phyloP scores from a whole-genome alignment of 2,113 vertebrate genomes.

The Nesogale talazaci region DNA sequence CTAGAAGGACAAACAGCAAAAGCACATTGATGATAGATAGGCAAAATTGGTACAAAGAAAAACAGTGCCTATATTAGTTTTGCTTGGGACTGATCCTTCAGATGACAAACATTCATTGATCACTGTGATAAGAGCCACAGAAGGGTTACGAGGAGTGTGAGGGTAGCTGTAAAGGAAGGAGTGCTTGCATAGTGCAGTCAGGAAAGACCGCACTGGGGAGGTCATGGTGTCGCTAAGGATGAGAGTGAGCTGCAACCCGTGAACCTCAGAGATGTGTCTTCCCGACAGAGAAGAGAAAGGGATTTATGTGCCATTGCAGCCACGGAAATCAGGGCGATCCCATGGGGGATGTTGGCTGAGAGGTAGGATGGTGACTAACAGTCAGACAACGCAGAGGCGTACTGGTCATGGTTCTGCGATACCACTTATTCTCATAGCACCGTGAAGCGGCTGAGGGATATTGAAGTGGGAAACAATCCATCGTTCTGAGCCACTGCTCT shows the following conservation, averaged over 20 bases:
- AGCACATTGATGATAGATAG: too few species aligned
- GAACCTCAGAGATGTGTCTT: background rate
- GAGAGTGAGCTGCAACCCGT: background rate
- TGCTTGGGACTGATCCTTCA: background rate
- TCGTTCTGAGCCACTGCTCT: background rate
- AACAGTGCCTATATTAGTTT: background rate
- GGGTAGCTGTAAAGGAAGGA: background rate
- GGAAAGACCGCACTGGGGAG: background rate
- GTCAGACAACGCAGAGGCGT: background rate
- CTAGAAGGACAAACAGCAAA: background rate
- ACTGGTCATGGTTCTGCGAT: background rate
- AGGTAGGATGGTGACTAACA: rapidly evolving
- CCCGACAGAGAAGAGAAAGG: background rate
- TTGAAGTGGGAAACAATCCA: background rate
- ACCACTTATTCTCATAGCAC: background rate
- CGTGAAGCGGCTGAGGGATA: background rate
- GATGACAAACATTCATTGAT: background rate
- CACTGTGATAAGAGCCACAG: background rate
- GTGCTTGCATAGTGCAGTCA: background rate
- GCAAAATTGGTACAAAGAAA: background rate
- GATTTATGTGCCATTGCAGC: too few species aligned
- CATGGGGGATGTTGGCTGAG: rapidly evolving
- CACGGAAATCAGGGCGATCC: background rate
- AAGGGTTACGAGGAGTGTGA: background rate
- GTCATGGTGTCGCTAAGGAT: background rate